Percentiles rank a stretch among this genome's conserved stretches.
Evolutionary conservation across 2,797 vertebrate genomes (phyloP).

Genomic region (Urosaurus nigricauda): DNA sequence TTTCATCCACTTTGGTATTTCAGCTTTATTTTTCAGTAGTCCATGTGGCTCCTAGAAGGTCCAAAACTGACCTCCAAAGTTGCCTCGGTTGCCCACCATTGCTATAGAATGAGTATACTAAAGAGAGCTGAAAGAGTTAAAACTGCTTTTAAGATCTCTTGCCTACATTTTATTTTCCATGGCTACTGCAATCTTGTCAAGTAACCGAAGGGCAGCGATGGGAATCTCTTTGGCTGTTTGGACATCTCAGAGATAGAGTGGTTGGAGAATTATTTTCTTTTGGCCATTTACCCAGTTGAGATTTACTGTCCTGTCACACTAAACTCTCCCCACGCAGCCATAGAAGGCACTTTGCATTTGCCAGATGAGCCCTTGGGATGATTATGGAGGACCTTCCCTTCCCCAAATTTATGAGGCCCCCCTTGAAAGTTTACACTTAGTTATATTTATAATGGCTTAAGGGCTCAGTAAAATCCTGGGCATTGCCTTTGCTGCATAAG

Average conservation of each 20-base stretch:
- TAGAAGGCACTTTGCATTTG: slow-evolving; percentile 46
- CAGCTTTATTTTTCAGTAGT: too few species aligned
- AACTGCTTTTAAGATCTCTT: slow-evolving; percentile 10
- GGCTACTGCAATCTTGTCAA: slow-evolving; percentile 59
- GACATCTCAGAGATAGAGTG: slow-evolving; percentile 58
- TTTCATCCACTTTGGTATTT: too few species aligned
- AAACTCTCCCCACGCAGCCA: slow-evolving; percentile 47
- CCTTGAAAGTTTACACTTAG: slow-evolving; percentile 54
- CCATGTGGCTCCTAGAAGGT: too few species aligned
- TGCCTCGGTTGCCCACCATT: too few species aligned
- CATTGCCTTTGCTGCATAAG: slow-evolving; percentile 17
- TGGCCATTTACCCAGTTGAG: slow-evolving; percentile 51
- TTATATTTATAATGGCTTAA: slow-evolving; percentile 53
- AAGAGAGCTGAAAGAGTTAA: slow-evolving; percentile 11
- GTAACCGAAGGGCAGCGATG: slow-evolving; percentile 42
- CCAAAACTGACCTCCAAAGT: too few species aligned
- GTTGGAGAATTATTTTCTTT: slow-evolving; percentile 54
- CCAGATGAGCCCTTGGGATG: slow-evolving; percentile 48
- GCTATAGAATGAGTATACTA: neutral
- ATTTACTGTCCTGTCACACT: slow-evolving; percentile 61
- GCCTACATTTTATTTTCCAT: slow-evolving; percentile 58
- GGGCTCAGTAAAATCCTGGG: slow-evolving; percentile 51
- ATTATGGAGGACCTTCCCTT: neutral
- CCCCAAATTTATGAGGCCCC: slow-evolving; percentile 60
- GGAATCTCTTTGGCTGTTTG: slow-evolving; percentile 56